Evolutionary conservation across 2,113 vertebrate genomes (phyloP).

Genomic region (Tachuris rubrigastra): DNA sequence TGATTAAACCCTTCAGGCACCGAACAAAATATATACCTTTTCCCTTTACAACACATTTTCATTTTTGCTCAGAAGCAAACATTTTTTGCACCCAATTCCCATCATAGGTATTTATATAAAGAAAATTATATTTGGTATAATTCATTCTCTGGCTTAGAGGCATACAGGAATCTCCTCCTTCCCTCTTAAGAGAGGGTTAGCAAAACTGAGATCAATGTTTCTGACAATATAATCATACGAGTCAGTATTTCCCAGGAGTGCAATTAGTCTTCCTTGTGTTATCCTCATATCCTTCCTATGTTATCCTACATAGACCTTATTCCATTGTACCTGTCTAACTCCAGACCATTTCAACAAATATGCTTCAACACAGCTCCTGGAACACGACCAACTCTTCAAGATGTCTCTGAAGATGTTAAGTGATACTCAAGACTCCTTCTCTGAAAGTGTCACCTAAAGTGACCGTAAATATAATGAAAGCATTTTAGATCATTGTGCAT

Average conservation of each 20-base stretch:
- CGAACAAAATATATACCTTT: neutral
- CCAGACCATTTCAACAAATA: neutral
- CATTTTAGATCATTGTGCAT: neutral
- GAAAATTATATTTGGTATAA: neutral
- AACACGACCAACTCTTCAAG: neutral
- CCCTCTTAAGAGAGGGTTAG: neutral
- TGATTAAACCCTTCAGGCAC: constrained; percentile 63
- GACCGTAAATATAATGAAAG: neutral
- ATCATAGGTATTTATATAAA: constrained; percentile 7
- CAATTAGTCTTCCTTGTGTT: constrained; percentile 12
- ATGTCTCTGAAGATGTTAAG: neutral
- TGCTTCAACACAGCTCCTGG: neutral
- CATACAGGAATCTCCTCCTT: neutral
- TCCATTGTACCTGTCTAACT: neutral
- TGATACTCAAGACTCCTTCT: neutral
- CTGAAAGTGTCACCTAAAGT: neutral
- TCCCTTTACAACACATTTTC: neutral
- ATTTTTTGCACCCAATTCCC: neutral
- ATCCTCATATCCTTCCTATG: neutral
- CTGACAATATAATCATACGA: constrained; percentile 17
- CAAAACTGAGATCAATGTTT: constrained; percentile 34
- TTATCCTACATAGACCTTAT: neutral
- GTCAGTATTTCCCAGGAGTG: neutral
- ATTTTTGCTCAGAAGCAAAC: neutral
- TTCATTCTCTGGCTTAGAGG: neutral